A percentile compares a stretch with the other conserved stretches of the same genome.
Evolutionary conservation across 2,797 vertebrate species (phyloP).

Genomic region (Muscicapa comitata): DNA sequence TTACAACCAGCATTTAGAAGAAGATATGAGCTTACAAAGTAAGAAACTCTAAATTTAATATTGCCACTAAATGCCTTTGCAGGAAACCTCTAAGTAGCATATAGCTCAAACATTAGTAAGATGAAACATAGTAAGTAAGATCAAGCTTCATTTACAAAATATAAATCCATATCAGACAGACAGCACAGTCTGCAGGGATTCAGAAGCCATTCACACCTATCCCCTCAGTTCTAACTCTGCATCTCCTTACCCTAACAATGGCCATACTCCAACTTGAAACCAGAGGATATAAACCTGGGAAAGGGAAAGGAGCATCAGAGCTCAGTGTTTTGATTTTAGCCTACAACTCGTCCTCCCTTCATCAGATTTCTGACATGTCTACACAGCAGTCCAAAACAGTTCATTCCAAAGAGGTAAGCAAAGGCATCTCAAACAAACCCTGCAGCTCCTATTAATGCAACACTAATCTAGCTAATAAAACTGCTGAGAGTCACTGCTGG

Average conservation of each 20-base stretch:
- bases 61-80: not conserved
- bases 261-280: not conserved
- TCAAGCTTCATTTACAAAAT: not conserved
- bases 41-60: not conserved
- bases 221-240: not conserved
- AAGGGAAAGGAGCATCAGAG: not conserved
- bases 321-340: not conserved
- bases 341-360: not conserved
- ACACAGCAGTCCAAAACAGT: not conserved
- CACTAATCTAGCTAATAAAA: not conserved
- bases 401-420: not conserved
- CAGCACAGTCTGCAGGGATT: not conserved
- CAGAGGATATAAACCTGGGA: not conserved
- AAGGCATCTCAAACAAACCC: not conserved
- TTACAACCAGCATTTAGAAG: not conserved
- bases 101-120: not conserved
- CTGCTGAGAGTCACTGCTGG: not conserved
- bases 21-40: not conserved
- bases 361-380: not conserved
- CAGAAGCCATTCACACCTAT: not conserved
- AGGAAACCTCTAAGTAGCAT: not conserved
- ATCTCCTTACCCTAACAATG: not conserved
- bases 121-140: not conserved
- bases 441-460: not conserved
- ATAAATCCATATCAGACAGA: not conserved